Conservation (phyloP, 2,113 vertebrate species). For the Haplochromis vanheusdeni region DNA sequence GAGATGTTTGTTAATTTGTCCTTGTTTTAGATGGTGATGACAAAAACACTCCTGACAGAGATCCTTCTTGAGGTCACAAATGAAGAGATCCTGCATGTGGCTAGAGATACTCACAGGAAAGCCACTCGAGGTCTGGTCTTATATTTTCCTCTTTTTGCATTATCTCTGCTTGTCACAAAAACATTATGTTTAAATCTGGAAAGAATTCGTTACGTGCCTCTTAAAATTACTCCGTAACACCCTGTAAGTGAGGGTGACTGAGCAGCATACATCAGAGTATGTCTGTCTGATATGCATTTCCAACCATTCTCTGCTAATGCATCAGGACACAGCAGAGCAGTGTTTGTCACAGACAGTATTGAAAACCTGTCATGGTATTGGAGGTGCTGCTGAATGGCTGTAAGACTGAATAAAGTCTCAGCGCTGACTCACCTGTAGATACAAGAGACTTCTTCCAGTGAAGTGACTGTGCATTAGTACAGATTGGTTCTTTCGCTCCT, state of each 20-base stretch:
- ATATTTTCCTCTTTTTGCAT: slow-evolving; percentile 35
- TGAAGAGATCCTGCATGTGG: slow-evolving; percentile 91
- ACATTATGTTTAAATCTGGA: slow-evolving; percentile 30
- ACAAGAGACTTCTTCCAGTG: slow-evolving; percentile 20
- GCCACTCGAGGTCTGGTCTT: slow-evolving; percentile 90
- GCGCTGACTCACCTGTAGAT: slow-evolving; percentile 10
- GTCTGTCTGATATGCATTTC: slow-evolving; percentile 10
- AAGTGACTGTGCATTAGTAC: slow-evolving; percentile 65
- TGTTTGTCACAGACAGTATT: slow-evolving; percentile 9
- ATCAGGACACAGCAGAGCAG: slow-evolving; percentile 38
- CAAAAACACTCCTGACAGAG: slow-evolving; percentile 95
- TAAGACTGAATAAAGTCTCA: slow-evolving; percentile 22
- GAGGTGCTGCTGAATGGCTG: slow-evolving; percentile 29
- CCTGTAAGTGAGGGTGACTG: slow-evolving; percentile 13
- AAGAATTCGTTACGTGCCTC: slow-evolving; percentile 1
- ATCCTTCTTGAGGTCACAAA: slow-evolving; percentile 96
- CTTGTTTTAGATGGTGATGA: slow-evolving; percentile 80
- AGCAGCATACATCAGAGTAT: slow-evolving; percentile 2
- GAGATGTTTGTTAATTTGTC: background rate
- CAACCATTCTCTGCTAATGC: slow-evolving; percentile 71
- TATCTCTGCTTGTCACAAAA: slow-evolving; percentile 36
- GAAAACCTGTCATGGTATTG: slow-evolving; percentile 7
- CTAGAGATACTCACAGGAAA: slow-evolving; percentile 92
- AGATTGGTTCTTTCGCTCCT: slow-evolving; percentile 59
- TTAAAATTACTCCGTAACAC: background rate